phyloP scores from a whole-genome alignment of 2,888 invertebrate species.

The Hyles lineata region DNA sequence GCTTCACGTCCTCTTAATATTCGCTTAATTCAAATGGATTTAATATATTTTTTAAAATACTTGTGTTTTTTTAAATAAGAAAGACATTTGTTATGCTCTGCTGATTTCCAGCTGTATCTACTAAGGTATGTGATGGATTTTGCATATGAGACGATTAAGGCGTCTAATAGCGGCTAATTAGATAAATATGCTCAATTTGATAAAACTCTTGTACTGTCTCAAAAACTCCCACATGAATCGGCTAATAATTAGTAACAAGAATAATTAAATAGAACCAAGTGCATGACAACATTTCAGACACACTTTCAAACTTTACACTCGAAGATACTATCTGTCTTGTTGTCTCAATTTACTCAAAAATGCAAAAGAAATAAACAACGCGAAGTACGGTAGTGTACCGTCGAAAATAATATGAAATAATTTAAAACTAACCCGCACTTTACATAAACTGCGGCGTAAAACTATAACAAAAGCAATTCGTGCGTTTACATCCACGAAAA shows the following conservation, averaged over 20 bases:
- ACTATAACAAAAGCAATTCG: slow-evolving; percentile 33
- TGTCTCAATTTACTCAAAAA: background rate
- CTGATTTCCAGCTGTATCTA: too few relatives aligned
- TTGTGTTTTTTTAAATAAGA: background rate
- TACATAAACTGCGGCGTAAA: slow-evolving; percentile 19
- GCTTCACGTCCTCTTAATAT: slow-evolving; percentile 44
- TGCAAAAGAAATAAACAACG: slow-evolving; percentile 21
- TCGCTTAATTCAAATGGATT: slow-evolving; percentile 32
- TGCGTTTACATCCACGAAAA: slow-evolving; percentile 36
- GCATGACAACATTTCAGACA: background rate
- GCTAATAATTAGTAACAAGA: background rate
- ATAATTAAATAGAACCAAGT: too few relatives aligned
- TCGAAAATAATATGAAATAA: slow-evolving; percentile 33
- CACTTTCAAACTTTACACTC: too few relatives aligned
- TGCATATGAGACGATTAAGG: too few relatives aligned
- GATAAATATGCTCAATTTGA: background rate
- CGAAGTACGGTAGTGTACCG: background rate
- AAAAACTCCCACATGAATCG: background rate
- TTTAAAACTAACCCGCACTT: slow-evolving; percentile 33
- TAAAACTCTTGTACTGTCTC: too few relatives aligned
- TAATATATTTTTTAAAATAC: background rate
- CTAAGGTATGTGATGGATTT: too few relatives aligned
- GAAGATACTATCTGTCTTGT: background rate
- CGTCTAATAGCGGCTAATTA: too few relatives aligned
- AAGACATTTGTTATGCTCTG: too few relatives aligned